Evolutionary conservation across 2,797 vertebrate genomes (phyloP).

Genomic region (Poeciliopsis gracilis): DNA sequence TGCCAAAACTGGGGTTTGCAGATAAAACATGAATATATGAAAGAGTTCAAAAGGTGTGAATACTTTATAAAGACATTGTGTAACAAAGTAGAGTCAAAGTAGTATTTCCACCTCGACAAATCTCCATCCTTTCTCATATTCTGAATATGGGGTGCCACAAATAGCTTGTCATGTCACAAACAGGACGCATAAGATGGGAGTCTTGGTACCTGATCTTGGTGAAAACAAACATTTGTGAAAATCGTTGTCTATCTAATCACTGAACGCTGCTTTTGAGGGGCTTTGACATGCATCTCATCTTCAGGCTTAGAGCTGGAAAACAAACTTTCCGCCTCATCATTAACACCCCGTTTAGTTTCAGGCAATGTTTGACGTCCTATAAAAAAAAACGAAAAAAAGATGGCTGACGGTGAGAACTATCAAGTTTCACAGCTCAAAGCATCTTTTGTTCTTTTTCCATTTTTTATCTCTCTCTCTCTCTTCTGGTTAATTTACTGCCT

Average conservation of each 20-base stretch:
- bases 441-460: conserved; percentile 47
- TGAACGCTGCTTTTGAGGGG: conserved; percentile 72
- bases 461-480: conserved; percentile 28
- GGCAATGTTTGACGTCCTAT: conserved; percentile 22
- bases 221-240: conserved; percentile 62
- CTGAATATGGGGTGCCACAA: conserved; percentile 22
- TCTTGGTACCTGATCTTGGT: conserved; percentile 49
- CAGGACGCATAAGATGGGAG: conserved; percentile 35
- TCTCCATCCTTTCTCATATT: conserved; percentile 19
- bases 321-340: conserved; percentile 45
- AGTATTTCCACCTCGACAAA: neutral
- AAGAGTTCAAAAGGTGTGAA: neutral
- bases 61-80: neutral
- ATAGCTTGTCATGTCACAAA: conserved; percentile 9
- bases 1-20: conserved; percentile 2
- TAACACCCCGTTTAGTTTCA: conserved; percentile 51
- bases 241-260: conserved; percentile 72
- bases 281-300: conserved; percentile 68
- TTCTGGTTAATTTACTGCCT: conserved; percentile 43
- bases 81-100: conserved; percentile 14
- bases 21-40: neutral
- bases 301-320: conserved; percentile 52
- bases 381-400: conserved; percentile 23
- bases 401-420: conserved; percentile 56
- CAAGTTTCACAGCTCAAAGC: conserved; percentile 78